Percentiles rank a stretch among this genome's conserved stretches.
These are phyloP conservation scores for Dorcus hopei DNA, from an alignment of 2,888 invertebrate species.

Conservation along the genomic window DNA sequence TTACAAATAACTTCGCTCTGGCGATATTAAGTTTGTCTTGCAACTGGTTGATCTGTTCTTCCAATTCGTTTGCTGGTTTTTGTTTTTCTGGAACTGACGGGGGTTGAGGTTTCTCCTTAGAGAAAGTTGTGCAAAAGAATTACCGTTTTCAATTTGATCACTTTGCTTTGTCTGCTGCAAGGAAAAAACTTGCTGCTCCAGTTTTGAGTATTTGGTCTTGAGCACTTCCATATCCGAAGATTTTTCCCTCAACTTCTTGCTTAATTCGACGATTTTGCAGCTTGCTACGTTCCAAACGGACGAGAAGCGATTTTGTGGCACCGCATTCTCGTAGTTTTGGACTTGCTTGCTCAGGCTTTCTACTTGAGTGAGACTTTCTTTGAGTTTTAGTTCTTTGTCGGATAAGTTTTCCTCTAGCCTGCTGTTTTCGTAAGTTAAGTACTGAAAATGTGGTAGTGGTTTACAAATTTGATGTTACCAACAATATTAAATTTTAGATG, in stretches of 20 bases:
- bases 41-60: slow-evolving; percentile 57
- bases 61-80: slow-evolving; percentile 42
- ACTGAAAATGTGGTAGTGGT: slow-evolving; percentile 37
- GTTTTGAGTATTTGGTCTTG: slow-evolving; percentile 57
- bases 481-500: too few species aligned
- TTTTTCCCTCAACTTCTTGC: slow-evolving; percentile 63
- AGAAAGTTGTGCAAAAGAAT: neutral
- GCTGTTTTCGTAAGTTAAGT: slow-evolving; percentile 57
- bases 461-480: too few species aligned
- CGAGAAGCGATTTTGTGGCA: slow-evolving; percentile 51
- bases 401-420: slow-evolving; percentile 54
- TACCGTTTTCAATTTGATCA: neutral
- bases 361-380: slow-evolving; percentile 50
- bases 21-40: slow-evolving; percentile 59
- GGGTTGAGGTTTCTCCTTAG: neutral
- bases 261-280: slow-evolving; percentile 65
- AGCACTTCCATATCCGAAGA: slow-evolving; percentile 59
- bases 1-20: slow-evolving; percentile 64
- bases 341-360: slow-evolving; percentile 51
- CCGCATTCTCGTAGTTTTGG: slow-evolving; percentile 53
- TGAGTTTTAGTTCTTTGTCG: slow-evolving; percentile 51
- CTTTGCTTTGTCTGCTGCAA: slow-evolving; percentile 32
- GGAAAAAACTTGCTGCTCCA: slow-evolving; percentile 54
- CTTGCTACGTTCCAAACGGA: slow-evolving; percentile 57
- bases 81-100: slow-evolving; percentile 11